Evolutionary conservation across 2,888 invertebrate species (phyloP), one percentile per base, ranked within the genome.

Genomic region (Nezara viridula): DNA sequence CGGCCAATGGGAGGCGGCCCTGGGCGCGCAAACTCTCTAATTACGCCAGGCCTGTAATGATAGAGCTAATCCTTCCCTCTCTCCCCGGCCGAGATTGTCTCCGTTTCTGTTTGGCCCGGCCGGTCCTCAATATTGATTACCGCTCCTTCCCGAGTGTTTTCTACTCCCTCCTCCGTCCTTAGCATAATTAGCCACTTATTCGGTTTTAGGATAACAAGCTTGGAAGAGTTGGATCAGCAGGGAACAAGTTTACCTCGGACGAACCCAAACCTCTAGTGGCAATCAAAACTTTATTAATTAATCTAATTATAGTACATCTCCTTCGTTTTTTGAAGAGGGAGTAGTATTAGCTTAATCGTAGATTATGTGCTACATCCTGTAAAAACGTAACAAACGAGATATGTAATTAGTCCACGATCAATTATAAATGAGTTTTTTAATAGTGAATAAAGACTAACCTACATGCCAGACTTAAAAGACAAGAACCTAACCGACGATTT

Each of bases 1-100:
- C 47, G 73, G 44, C 88, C 88, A 66, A 66, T 88, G 77, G 88
- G 88, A 77, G 49, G 77, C 32, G 49, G 60, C 5, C 19, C 27
- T 27, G 88, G 88, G 88, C 47, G 88, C 88, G 88, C 88, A 88
- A 66, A 88, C 88, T 88, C 88, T 66, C 66, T 88, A 88, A 88
- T 88, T 88, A 88, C 86, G 86, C 55, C 40, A 55, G 40, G 40
- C 24, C 27, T 50, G 86, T 86, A 86, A 86, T 86, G 52, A 86
- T 55, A 40, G 55, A 55, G 44, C 86, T 37, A 44, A 27, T 44
- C 88, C 66, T 21, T 44, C 40, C 9, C 60, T 47, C 66, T 49
- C 66, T n/a, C 60, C 24, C 66, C 14, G 14, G n/a, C 81, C 81
- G 24, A 44, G 44, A 73, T 37, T 44, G 44, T 81, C 81, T 81